Conservation (phyloP, 2,888 invertebrate species). For the Autographa gamma region DNA sequence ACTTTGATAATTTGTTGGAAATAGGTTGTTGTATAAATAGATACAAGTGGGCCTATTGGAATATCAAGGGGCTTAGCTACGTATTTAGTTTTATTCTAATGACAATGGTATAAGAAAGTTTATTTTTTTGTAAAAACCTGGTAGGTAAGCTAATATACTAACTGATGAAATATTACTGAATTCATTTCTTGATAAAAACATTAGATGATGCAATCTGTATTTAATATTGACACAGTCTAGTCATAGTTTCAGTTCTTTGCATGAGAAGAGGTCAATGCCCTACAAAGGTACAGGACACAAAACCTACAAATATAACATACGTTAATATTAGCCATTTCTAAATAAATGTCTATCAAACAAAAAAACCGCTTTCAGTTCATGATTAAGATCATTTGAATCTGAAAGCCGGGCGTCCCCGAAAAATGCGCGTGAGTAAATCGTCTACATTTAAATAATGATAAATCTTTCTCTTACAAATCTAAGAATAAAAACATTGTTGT, state of each 20-base stretch:
- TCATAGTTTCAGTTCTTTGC: too few species aligned
- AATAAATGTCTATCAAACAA: too few species aligned
- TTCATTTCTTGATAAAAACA: too few species aligned
- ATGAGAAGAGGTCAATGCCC: too few species aligned
- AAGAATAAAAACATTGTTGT: conserved; percentile 1
- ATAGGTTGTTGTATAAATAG: conserved; percentile 31
- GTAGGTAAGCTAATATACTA: too few species aligned
- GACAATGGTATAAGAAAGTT: not conserved
- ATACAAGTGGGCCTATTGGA: conserved; percentile 23
- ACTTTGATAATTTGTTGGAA: conserved; percentile 32
- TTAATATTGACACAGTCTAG: too few species aligned
- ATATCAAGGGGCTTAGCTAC: conserved; percentile 14
- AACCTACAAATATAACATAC: too few species aligned
- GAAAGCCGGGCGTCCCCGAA: not conserved
- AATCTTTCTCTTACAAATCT: not conserved
- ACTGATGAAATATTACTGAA: too few species aligned
- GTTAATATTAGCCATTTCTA: too few species aligned
- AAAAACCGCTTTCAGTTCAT: too few species aligned
- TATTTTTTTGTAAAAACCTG: not conserved
- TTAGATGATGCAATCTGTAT: too few species aligned
- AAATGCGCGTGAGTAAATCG: not conserved
- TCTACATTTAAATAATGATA: conserved; percentile 4
- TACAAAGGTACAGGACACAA: too few species aligned
- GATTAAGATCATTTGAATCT: not conserved
- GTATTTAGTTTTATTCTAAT: conserved; percentile 15